Evolutionary conservation across 2,113 vertebrate genomes (phyloP).

Genomic region (Lathamus discolor): DNA sequence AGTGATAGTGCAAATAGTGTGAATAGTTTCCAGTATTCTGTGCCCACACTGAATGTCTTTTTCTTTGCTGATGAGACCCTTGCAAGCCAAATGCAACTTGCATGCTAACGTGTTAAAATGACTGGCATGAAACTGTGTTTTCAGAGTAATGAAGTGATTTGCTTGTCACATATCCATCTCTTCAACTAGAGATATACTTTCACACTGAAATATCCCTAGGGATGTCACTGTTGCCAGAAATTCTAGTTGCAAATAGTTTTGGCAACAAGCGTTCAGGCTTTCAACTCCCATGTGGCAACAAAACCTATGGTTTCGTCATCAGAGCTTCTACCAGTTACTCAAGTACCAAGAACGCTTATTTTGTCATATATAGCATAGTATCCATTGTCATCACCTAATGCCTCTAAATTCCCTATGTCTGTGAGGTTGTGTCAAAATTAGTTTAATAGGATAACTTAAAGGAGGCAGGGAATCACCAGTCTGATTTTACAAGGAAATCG

Average conservation of each 20-base stretch:
- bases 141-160: slow-evolving; percentile 14
- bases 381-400: not conserved
- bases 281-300: not conserved
- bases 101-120: not conserved
- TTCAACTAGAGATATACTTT: not conserved
- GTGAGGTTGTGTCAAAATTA: not conserved
- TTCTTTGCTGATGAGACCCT: not conserved
- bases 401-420: not conserved
- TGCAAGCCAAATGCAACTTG: not conserved
- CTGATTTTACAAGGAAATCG: not conserved
- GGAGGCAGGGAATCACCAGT: rapidly evolving
- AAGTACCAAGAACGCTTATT: not conserved
- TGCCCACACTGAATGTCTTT: not conserved
- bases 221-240: slow-evolving; percentile 8
- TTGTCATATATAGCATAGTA: not conserved
- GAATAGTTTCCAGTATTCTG: not conserved
- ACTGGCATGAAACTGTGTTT: not conserved
- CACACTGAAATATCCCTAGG: not conserved
- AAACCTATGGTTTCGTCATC: not conserved
- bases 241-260: slow-evolving; percentile 8
- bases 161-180: slow-evolving; percentile 2
- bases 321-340: not conserved
- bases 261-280: not conserved
- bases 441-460: not conserved
- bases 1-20: not conserved